Percentiles rank a stretch among this genome's conserved stretches.
Evolutionary conservation across 2,888 invertebrate genomes (phyloP).

Genomic region (Xiphydria camelus): DNA sequence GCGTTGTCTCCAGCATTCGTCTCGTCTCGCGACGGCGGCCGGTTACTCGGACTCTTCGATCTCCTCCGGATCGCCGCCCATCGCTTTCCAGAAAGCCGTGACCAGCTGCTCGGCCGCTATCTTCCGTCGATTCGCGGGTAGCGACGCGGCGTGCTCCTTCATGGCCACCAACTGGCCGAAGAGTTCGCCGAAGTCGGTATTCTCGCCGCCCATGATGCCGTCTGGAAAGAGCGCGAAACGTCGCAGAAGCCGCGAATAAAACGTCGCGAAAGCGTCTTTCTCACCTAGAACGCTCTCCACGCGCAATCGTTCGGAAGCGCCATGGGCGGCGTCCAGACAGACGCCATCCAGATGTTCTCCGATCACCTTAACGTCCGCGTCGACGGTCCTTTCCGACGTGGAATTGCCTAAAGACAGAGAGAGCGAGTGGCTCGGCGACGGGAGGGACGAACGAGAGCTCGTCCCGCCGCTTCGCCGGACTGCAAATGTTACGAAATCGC

Average conservation of each 20-base stretch:
- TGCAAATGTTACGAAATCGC: too few relatives aligned
- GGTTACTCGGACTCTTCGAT: constrained; percentile 59
- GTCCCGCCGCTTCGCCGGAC: too few relatives aligned
- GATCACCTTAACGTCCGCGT: constrained; percentile 40
- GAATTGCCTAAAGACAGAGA: too few relatives aligned
- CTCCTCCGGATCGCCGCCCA: constrained; percentile 74
- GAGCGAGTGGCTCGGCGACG: too few relatives aligned
- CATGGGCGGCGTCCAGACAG: constrained; percentile 26
- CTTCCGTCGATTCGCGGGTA: constrained; percentile 68
- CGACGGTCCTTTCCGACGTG: too few relatives aligned
- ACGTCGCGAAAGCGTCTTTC: too few relatives aligned
- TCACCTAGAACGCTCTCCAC: constrained; percentile 49
- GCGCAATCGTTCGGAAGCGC: constrained; percentile 37
- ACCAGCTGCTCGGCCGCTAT: constrained; percentile 74
- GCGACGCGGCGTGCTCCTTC: constrained; percentile 68
- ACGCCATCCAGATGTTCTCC: constrained; percentile 48
- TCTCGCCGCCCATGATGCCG: constrained; percentile 51
- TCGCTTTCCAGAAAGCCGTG: constrained; percentile 73
- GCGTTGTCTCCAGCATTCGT: background rate
- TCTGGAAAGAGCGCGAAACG: too few relatives aligned
- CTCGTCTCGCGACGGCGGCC: too few relatives aligned
- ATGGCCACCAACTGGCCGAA: constrained; percentile 69
- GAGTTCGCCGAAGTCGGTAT: constrained; percentile 65
- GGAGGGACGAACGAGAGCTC: too few relatives aligned
- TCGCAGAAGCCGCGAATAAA: too few relatives aligned